Percentiles rank a stretch among this genome's conserved stretches.
Conservation (phyloP, 2,888 invertebrate species). For the Rosalia funebris region DNA sequence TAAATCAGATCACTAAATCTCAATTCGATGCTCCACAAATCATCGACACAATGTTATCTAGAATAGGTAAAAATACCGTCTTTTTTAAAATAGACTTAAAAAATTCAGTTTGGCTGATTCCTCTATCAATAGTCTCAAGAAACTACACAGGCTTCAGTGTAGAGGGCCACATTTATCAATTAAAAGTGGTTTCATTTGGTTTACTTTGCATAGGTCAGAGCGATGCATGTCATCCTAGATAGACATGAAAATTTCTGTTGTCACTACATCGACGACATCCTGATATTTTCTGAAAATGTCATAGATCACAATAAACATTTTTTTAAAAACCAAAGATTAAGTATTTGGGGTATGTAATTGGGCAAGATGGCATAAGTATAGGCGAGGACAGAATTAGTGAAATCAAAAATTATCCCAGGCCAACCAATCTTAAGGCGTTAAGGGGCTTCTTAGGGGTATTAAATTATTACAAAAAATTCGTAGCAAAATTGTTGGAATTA, state of each 20-base stretch:
- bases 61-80: not conserved
- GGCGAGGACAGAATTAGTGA: not conserved
- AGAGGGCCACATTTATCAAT: no score
- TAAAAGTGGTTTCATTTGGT: no score
- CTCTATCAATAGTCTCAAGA: not conserved
- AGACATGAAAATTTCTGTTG: not conserved
- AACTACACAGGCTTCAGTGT: no score
- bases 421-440: not conserved
- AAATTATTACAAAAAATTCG: not conserved
- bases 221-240: not conserved
- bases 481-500: not conserved
- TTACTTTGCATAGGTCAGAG: not conserved
- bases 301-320: not conserved
- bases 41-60: not conserved
- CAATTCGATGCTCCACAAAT: conserved; percentile 1
- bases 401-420: no score
- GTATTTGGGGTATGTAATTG: not conserved
- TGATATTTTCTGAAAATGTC: not conserved
- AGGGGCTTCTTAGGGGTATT: not conserved
- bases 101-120: conserved; percentile 4
- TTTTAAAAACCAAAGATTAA: conserved; percentile 32
- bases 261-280: no score
- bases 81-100: not conserved
- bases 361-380: not conserved
- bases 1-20: not conserved